phyloP scores from a whole-genome alignment of 2,888 invertebrate species.

The Cistogaster globosa region DNA sequence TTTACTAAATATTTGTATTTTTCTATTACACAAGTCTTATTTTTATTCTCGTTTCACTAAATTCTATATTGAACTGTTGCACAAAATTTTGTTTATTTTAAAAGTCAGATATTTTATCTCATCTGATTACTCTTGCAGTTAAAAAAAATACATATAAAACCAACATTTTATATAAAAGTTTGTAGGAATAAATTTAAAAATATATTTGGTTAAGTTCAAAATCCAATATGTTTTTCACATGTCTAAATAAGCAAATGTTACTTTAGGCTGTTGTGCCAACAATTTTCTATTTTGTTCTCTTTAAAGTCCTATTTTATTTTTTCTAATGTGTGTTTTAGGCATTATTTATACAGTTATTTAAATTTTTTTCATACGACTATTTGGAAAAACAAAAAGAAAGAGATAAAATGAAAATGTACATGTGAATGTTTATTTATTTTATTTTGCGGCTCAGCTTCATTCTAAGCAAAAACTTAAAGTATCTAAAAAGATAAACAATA shows the following conservation, averaged over 20 bases:
- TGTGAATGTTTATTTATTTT: constrained; percentile 19
- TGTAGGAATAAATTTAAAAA: constrained; percentile 31
- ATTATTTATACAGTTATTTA: constrained; percentile 13
- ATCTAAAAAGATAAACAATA: background rate
- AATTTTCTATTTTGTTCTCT: constrained; percentile 16
- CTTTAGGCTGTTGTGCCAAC: constrained; percentile 42
- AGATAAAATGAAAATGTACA: background rate
- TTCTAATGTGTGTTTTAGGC: background rate
- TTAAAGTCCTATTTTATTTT: background rate
- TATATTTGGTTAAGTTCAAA: constrained; percentile 46
- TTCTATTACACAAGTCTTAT: constrained; percentile 6
- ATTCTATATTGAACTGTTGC: background rate
- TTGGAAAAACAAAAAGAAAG: background rate
- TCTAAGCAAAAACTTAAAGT: constrained; percentile 1
- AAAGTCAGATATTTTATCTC: background rate
- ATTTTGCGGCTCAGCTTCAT: constrained; percentile 27
- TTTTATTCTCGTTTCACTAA: constrained; percentile 7
- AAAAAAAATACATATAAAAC: background rate
- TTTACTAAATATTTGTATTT: constrained; percentile 35
- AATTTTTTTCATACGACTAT: background rate
- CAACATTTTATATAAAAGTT: background rate
- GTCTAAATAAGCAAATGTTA: constrained; percentile 53
- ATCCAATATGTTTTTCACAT: constrained; percentile 55
- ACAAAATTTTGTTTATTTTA: constrained; percentile 32
- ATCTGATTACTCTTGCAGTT: background rate